A percentile compares a stretch with the other conserved stretches of the same genome.
Conservation (phyloP, 2,113 vertebrate genomes). For the Hippocampus abdominalis region DNA sequence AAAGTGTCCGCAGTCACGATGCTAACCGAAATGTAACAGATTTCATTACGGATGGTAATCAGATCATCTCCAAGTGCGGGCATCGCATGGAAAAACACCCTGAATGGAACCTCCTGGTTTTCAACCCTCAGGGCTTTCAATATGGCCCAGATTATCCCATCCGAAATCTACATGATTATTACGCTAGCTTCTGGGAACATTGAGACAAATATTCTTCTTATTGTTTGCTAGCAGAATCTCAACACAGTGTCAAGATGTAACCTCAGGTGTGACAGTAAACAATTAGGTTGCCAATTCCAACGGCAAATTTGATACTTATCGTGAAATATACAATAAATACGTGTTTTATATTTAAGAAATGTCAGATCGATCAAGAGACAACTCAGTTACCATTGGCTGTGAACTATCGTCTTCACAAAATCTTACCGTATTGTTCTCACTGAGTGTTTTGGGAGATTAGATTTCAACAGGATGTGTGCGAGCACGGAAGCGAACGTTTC, state of each 20-base stretch:
- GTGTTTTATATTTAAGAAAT: no score
- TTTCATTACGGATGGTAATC: constrained; percentile 8
- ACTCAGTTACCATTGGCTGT: no score
- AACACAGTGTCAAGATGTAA: neutral
- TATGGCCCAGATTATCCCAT: constrained; percentile 40
- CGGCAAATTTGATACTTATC: no score
- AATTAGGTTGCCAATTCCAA: neutral
- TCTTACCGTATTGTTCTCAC: neutral
- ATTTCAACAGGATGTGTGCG: neutral
- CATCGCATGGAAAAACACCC: constrained; percentile 42
- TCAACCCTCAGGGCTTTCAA: constrained; percentile 29
- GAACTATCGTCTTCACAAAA: no score
- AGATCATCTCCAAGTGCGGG: constrained; percentile 18
- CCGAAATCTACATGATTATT: constrained; percentile 8
- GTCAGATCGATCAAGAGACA: no score
- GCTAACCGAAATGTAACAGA: neutral
- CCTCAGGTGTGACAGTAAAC: neutral
- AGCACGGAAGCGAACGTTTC: neutral
- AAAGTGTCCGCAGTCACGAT: neutral
- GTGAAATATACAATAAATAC: neutral
- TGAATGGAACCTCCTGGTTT: constrained; percentile 14
- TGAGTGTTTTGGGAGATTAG: neutral
- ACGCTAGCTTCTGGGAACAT: neutral
- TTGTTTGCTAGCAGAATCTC: neutral
- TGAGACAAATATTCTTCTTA: constrained; percentile 9